These are phyloP conservation scores for Pegea sp. DNA, from an alignment of 23 tunicate genomes.

Conservation along the genomic window DNA sequence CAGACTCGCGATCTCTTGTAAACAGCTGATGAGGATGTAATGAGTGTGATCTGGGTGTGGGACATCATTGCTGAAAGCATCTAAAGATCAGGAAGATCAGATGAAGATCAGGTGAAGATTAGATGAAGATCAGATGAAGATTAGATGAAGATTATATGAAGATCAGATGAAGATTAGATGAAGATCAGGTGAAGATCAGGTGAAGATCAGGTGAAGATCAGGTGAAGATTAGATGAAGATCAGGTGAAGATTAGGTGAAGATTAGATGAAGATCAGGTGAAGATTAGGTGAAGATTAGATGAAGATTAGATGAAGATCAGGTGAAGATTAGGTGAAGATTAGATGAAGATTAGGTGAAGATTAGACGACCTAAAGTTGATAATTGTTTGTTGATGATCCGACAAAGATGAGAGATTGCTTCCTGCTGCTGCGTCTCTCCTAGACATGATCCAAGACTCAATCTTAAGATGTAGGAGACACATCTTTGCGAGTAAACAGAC, in stretches of 20 bases:
- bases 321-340: too few relatives aligned
- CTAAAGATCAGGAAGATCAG: background rate
- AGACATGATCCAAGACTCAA: conserved; percentile 48
- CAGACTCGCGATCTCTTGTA: conserved; percentile 47
- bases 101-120: background rate
- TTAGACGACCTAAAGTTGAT: conserved; percentile 24
- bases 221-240: too few relatives aligned
- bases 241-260: too few relatives aligned
- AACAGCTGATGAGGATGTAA: conserved; percentile 41
- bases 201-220: too few relatives aligned
- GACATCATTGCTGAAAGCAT: background rate
- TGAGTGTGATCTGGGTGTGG: conserved; percentile 16
- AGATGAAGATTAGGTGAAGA: too few relatives aligned
- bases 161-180: too few relatives aligned
- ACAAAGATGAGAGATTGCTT: conserved; percentile 58
- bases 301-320: too few relatives aligned
- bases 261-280: too few relatives aligned
- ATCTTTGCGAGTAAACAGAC: conserved; percentile 70
- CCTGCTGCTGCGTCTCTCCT: conserved; percentile 77
- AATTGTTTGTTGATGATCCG: conserved; percentile 36
- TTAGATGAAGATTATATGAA: too few relatives aligned
- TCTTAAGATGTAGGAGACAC: conserved; percentile 46
- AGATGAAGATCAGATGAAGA: too few relatives aligned
- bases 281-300: too few relatives aligned
- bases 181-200: too few relatives aligned